Base-by-base conservation (phyloP, 2,113 vertebrate species). In the Sciurus niger region DNA sequence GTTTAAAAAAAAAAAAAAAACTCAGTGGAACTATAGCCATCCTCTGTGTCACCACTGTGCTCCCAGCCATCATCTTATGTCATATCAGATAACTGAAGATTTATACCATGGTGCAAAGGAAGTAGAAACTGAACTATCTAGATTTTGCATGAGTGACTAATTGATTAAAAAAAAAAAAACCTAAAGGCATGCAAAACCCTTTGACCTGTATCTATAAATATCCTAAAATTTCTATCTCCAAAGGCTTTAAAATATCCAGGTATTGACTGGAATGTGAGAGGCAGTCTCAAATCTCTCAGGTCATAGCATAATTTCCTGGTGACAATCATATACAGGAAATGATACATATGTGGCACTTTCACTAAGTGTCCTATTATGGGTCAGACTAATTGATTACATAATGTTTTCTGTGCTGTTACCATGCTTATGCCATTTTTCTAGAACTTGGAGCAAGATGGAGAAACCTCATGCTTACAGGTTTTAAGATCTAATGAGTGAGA, bases 401-500 rank as follows among this genome's bases (percentile, higher is more conserved):
- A 30, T 84, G 17, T 37, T 51, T 96, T 89, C 17, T 92, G 46
- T 53, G 25, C 4, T 78, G 18, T 30, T 78, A 13, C 4, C 20
- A 90, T 6, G 74, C 28, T 37, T 90, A 17, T 88, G 86, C 14
- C 28, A 16, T 77, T 93, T 86, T 88, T 13, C 34, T 68, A 78
- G 17, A 65, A 24, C 8, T 90, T 86, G 60, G 8, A 87, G 24
- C 28, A 55, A 90, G 53, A 89, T 0, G 76, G 24, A 58, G 58
- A 96, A n/a, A 88, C 76, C 48, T 37, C 74, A 4, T 80, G 37
- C 72, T 89, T 78, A 43, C 18, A 16, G 14, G 51, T 32, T 95
- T 82, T 73, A 95, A 82, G 60, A 84, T 67, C 32, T 73, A 73
- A 87, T 70, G 30, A 65, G 5, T 37, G 46, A 93, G 43, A 95